Conservation (phyloP, 2,113 vertebrate genomes). For the Rousettus leschenaultii region DNA sequence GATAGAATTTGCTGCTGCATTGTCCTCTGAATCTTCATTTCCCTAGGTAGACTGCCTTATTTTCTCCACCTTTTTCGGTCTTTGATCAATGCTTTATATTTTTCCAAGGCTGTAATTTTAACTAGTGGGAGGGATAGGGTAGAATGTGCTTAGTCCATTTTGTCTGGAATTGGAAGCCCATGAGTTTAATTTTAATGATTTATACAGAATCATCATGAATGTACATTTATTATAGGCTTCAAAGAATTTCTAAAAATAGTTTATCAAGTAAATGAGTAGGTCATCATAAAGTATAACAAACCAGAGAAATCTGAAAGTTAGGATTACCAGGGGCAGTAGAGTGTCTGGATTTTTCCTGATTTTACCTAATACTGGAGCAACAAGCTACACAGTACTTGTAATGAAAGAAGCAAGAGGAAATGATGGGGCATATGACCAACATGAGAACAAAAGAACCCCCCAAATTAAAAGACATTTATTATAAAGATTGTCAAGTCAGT, state of each 20-base stretch:
- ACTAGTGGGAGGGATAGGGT: neutral
- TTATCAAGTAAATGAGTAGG: neutral
- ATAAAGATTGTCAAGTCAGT: neutral
- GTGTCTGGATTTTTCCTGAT: neutral
- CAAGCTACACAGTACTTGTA: neutral
- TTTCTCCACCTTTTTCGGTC: neutral
- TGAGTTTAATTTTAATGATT: neutral
- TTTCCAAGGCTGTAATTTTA: neutral
- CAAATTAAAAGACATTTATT: neutral
- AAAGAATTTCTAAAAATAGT: neutral
- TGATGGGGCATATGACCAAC: neutral
- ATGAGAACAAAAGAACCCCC: neutral
- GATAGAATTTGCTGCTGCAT: neutral
- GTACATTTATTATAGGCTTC: neutral
- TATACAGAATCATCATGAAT: neutral
- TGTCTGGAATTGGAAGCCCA: neutral
- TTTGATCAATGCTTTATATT: neutral
- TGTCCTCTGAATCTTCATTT: neutral
- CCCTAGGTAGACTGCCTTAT: neutral
- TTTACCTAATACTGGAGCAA: neutral
- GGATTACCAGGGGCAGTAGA: neutral
- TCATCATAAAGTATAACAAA: neutral
- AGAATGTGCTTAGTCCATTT: neutral
- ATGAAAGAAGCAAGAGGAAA: neutral
- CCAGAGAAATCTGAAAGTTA: neutral